Evolutionary conservation across 2,113 vertebrate species (phyloP).

Genomic region (Tyto alba): DNA sequence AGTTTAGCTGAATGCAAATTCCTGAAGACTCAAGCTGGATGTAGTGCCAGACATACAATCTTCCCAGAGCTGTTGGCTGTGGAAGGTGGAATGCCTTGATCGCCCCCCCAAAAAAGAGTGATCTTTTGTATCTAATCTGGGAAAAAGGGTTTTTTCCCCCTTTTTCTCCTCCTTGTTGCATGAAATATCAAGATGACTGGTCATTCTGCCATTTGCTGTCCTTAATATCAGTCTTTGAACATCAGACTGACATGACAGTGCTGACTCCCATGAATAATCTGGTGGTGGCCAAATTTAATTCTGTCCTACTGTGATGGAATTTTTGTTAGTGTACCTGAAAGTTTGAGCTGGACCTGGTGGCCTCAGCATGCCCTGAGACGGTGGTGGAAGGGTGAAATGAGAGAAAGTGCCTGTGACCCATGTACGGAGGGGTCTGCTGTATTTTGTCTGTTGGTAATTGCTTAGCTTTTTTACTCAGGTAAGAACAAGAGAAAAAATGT

Average conservation of each 20-base stretch:
- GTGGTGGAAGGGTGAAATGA: not conserved
- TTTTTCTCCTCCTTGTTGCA: no score
- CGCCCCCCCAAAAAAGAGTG: not conserved
- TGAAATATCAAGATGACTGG: not conserved
- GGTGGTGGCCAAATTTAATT: not conserved
- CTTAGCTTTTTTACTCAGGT: not conserved
- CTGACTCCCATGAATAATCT: not conserved
- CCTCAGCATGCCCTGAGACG: not conserved
- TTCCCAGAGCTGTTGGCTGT: not conserved
- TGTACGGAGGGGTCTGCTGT: not conserved
- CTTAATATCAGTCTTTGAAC: not conserved
- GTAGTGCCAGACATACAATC: not conserved
- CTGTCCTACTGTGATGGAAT: not conserved
- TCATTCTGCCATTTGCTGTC: not conserved
- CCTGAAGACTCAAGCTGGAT: not conserved
- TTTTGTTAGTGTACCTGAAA: not conserved
- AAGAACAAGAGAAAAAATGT: not conserved
- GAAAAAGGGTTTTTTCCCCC: no score
- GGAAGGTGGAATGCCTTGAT: not conserved
- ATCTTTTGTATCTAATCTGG: not conserved
- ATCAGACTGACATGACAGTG: rapidly evolving
- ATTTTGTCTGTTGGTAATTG: not conserved
- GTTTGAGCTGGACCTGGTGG: not conserved
- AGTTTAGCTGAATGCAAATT: not conserved
- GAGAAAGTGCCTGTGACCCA: not conserved